Evolutionary conservation across 2,888 invertebrate genomes (phyloP), one percentile per base, ranked within the genome.

Genomic region (Euspilapteryx auroguttella): DNA sequence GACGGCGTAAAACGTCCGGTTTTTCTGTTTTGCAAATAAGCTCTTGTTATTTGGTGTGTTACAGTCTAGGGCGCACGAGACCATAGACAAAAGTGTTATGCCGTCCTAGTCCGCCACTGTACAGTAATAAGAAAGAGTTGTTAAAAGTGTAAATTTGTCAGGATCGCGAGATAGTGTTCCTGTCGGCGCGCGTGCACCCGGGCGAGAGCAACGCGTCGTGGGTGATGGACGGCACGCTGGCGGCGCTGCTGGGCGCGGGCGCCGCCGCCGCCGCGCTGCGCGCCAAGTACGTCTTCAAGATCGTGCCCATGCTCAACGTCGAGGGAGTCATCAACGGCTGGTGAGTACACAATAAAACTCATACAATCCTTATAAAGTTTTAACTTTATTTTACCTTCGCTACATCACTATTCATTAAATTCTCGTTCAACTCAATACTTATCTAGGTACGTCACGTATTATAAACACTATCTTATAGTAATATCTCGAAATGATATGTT

Each of bases 301-400:
- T 93, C 34, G 81, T 93, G 15, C 92, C 92, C 4, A 92, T 93
- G 90, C 79, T 93, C 39, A 93, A 93, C 61, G 86, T 88, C 11
- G 92, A 92, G 50, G 92, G 93, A 2, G 92, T 92, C 36, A 81
- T 92, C 55, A 89, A 89, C 55, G 91, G 91, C 41, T 87, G 87
- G 89, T 89, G 53, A 82, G 81, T 79, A 22, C n/a, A 6, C 23
- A 15, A n/a, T 10, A 17, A 17, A 6, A 17, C 17, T 17, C 17
- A 8, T 17, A 17, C 17, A 17, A 8, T 17, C 17, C 21, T 41
- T 50, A 50, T 47, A 54, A 55, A 53, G 51, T 61, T 58, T 56
- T 48, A 54, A 51, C 52, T 73, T 71, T 73, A 71, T 66, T 69
- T n/a, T n/a, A 55, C 55, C 59, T 53, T 61, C 58, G 47, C 55